A percentile compares a stretch with the other conserved stretches of the same genome.
phyloP scores from a whole-genome alignment of 1,140 invertebrate species.

The Aphaenogaster floridana region DNA sequence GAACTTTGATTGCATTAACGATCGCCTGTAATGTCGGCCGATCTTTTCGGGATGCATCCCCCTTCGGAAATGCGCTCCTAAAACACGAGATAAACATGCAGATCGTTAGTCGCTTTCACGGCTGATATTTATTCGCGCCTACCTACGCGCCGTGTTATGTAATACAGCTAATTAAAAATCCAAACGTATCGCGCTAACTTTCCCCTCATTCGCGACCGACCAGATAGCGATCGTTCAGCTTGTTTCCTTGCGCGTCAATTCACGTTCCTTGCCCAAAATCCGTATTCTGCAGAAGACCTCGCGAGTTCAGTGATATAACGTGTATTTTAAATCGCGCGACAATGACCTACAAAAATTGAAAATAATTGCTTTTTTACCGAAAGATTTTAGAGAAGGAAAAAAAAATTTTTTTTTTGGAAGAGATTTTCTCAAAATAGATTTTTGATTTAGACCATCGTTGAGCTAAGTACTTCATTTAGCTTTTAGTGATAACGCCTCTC shows the following conservation, averaged over 20 bases:
- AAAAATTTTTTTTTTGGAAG: not conserved
- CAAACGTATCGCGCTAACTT: constrained; percentile 68
- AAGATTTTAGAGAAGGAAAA: not conserved
- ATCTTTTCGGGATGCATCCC: not conserved
- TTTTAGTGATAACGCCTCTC: not conserved
- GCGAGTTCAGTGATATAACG: not conserved
- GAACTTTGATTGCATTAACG: not conserved
- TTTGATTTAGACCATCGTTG: not conserved
- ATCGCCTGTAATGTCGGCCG: not conserved
- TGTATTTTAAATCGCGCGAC: not conserved
- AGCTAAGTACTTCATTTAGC: not conserved
- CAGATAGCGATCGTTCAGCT: constrained; percentile 50
- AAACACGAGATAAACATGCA: constrained; percentile 11
- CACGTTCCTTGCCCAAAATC: not conserved
- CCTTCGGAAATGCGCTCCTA: not conserved
- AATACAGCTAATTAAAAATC: constrained; percentile 72
- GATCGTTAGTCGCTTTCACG: constrained; percentile 66
- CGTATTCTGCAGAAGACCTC: not conserved
- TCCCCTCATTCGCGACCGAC: constrained; percentile 60
- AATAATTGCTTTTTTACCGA: not conserved
- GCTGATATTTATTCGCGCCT: constrained; percentile 72
- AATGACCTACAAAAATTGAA: not conserved
- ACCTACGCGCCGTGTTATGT: constrained; percentile 52
- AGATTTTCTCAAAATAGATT: not conserved
- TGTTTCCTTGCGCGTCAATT: constrained; percentile 55